phyloP scores from a whole-genome alignment of 1,140 invertebrate genomes.

The Drosophila micromelanica region DNA sequence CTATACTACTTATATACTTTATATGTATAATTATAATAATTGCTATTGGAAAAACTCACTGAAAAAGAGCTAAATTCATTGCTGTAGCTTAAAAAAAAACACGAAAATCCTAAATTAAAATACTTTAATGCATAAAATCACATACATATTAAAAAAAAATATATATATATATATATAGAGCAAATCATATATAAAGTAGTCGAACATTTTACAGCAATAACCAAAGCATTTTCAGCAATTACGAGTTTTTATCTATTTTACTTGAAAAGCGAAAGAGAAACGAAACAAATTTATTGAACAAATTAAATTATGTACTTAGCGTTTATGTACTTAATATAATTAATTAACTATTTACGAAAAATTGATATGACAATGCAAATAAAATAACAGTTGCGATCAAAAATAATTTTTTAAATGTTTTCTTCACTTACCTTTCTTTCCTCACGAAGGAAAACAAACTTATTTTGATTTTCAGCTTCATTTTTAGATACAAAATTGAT shows the following conservation, averaged over 20 bases:
- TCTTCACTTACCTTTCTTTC: not conserved
- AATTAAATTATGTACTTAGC: slow-evolving; percentile 56
- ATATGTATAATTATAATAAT: slow-evolving; percentile 20
- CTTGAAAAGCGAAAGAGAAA: slow-evolving; percentile 34
- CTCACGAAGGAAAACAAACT: too few species aligned
- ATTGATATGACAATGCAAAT: slow-evolving; percentile 42
- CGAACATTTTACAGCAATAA: slow-evolving; percentile 79
- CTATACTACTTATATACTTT: slow-evolving; percentile 11
- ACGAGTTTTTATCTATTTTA: slow-evolving; percentile 39
- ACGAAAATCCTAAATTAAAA: slow-evolving; percentile 26
- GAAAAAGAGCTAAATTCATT: slow-evolving; percentile 37
- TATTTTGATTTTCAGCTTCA: too few species aligned
- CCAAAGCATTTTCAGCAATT: slow-evolving; percentile 74
- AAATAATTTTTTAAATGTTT: not conserved
- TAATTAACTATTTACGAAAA: slow-evolving; percentile 35
- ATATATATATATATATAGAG: slow-evolving; percentile 43
- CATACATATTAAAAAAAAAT: slow-evolving; percentile 14
- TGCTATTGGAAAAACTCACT: slow-evolving; percentile 48
- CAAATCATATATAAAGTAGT: slow-evolving; percentile 57
- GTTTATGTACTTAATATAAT: slow-evolving; percentile 48
- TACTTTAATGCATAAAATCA: slow-evolving; percentile 14
- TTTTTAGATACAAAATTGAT: too few species aligned
- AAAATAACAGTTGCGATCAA: slow-evolving; percentile 47
- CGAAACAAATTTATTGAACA: slow-evolving; percentile 43
- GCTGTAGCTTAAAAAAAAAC: slow-evolving; percentile 45